Conservation (phyloP, 2,113 vertebrate species). For the Melanocharis versteri region DNA sequence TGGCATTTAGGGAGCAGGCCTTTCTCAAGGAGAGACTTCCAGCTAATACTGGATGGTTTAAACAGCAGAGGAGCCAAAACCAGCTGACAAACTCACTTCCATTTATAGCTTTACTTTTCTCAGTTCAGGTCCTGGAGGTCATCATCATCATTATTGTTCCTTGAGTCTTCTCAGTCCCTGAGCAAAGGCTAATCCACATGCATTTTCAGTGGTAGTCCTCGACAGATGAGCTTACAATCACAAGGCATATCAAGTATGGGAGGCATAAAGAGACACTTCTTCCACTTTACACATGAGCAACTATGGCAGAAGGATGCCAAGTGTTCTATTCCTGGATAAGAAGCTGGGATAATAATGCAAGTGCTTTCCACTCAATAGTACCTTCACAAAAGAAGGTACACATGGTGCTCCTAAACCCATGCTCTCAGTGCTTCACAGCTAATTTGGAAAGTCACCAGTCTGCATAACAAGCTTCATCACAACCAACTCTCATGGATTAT, state of each 20-base stretch:
- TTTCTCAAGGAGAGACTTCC: background rate
- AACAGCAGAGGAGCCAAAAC: background rate
- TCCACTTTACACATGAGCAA: background rate
- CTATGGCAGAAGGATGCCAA: background rate
- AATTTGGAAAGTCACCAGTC: background rate
- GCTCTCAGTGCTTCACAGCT: background rate
- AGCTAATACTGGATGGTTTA: background rate
- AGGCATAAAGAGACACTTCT: background rate
- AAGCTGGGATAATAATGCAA: background rate
- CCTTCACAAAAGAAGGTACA: background rate
- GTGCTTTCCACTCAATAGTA: background rate
- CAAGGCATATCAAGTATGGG: background rate
- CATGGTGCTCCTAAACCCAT: accelerated
- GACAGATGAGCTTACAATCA: background rate
- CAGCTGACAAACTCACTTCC: background rate
- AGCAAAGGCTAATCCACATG: background rate
- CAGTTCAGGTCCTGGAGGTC: background rate
- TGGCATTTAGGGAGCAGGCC: background rate
- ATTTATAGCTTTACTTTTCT: background rate
- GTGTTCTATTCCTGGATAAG: background rate
- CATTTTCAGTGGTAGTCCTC: background rate
- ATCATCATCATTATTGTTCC: background rate
- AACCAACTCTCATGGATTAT: background rate
- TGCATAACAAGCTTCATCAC: background rate
- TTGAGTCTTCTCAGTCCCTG: background rate